Conservation (phyloP, 2,888 invertebrate genomes). For the Caenorhabditis doughertyi region DNA sequence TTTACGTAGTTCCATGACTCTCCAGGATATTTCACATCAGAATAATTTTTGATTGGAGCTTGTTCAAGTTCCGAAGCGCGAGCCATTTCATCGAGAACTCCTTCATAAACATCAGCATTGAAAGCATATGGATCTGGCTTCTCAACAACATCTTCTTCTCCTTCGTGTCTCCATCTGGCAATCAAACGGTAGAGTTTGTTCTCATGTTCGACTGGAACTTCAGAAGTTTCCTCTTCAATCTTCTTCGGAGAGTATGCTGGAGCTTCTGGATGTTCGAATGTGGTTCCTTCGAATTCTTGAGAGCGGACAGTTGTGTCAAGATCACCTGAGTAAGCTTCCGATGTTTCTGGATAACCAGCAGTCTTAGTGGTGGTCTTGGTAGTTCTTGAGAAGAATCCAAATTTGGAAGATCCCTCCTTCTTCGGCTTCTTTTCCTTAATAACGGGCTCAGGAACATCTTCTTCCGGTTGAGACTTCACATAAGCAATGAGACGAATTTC, state of each 20-base stretch:
- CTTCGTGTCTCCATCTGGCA: slow-evolving; percentile 68
- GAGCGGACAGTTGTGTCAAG: slow-evolving; percentile 35
- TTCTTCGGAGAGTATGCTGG: slow-evolving; percentile 50
- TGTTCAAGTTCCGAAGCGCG: slow-evolving; percentile 48
- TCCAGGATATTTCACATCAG: slow-evolving; percentile 50
- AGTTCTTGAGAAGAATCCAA: slow-evolving; percentile 39
- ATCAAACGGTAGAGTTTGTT: slow-evolving; percentile 37
- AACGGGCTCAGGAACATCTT: neutral
- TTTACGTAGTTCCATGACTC: neutral
- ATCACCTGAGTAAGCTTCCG: slow-evolving; percentile 41
- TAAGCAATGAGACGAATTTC: slow-evolving; percentile 35
- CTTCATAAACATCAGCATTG: slow-evolving; percentile 56
- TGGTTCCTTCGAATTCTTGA: slow-evolving; percentile 43
- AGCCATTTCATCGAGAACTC: slow-evolving; percentile 55
- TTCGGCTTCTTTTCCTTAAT: slow-evolving; percentile 44
- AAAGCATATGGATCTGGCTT: slow-evolving; percentile 60
- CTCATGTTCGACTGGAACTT: neutral
- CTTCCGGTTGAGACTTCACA: slow-evolving; percentile 18
- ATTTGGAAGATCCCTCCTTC: slow-evolving; percentile 11
- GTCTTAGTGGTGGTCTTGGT: slow-evolving; percentile 13
- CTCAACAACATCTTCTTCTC: slow-evolving; percentile 67
- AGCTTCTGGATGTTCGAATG: slow-evolving; percentile 40
- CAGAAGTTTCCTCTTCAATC: neutral
- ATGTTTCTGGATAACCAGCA: slow-evolving; percentile 39
- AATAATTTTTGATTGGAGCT: slow-evolving; percentile 45